Percentiles rank a stretch among this genome's conserved stretches.
Evolutionary conservation across 2,113 vertebrate species (phyloP).

Genomic region (Polypterus senegalus): DNA sequence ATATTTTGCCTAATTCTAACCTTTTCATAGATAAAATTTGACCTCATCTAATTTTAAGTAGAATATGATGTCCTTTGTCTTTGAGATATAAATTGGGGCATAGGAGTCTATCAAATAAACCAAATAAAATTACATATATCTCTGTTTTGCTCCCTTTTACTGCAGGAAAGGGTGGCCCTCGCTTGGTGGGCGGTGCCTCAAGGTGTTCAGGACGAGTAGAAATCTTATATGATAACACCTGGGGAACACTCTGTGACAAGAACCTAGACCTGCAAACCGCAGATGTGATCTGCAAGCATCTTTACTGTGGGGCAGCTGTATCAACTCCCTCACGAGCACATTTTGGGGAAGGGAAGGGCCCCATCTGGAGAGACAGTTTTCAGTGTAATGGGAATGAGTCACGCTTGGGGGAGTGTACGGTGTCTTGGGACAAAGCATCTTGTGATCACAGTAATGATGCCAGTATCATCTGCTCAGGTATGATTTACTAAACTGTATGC

Average conservation of each 20-base stretch:
- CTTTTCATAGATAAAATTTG: no score
- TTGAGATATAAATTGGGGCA: no score
- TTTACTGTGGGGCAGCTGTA: slow-evolving; percentile 37
- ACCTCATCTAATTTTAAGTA: no score
- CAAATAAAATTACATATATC: no score
- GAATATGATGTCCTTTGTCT: no score
- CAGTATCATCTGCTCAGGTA: slow-evolving; percentile 46
- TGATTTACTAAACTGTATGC: background rate
- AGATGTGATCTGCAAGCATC: slow-evolving; percentile 40
- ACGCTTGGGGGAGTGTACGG: slow-evolving; percentile 36
- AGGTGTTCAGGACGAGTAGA: slow-evolving; percentile 47
- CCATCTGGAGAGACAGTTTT: slow-evolving; percentile 43
- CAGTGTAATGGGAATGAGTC: slow-evolving; percentile 38
- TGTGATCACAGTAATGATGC: slow-evolving; percentile 34
- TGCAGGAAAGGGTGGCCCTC: slow-evolving; percentile 31
- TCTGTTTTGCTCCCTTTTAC: slow-evolving; percentile 4
- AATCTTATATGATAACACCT: slow-evolving; percentile 32
- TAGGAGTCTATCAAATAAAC: no score
- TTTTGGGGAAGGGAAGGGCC: slow-evolving; percentile 25
- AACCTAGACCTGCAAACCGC: slow-evolving; percentile 40
- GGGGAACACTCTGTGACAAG: slow-evolving; percentile 42
- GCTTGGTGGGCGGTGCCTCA: slow-evolving; percentile 28
- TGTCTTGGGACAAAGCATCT: background rate
- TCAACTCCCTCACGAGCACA: slow-evolving; percentile 24
- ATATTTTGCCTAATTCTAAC: no score